Percentiles rank a stretch among this genome's conserved stretches.
Conservation (phyloP, 2,113 vertebrate species). For the Xenopus tropicalis region UCB_Xtro_10.0 CM004451.2:52703001-52703500, state of each 20-base stretch:
- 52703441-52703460: no score
- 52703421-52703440: no score
- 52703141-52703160: constrained; percentile 86
- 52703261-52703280: constrained; percentile 76
- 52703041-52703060: constrained; percentile 51
- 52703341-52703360: no score
- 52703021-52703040: constrained; percentile 56
- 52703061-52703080: constrained; percentile 20
- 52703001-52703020: constrained; percentile 57
- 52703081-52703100: not conserved
- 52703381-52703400: no score
- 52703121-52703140: constrained; percentile 57
- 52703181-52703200: constrained; percentile 81
- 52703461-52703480: no score
- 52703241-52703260: constrained; percentile 82
- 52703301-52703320: constrained; percentile 69
- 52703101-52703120: not conserved
- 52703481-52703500: no score
- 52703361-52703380: no score
- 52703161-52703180: constrained; percentile 88
- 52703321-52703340: no score
- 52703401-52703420: no score
- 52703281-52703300: constrained; percentile 68
- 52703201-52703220: constrained; percentile 85
- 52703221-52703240: constrained; percentile 74